Conservation (phyloP, 2,797 vertebrate species). For the Mustela erminea region DNA sequence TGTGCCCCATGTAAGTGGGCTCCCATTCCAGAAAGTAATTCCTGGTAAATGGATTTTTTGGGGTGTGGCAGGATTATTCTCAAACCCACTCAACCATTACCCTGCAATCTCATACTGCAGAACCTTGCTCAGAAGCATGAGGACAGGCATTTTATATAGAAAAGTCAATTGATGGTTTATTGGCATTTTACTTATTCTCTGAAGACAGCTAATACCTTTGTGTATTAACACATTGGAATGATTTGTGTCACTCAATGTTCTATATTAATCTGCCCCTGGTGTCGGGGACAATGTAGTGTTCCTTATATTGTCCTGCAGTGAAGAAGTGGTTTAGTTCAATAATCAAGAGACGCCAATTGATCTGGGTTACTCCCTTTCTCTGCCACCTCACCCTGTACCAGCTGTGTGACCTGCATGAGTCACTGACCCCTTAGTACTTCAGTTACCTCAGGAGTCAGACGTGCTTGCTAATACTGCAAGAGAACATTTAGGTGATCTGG, state of each 20-base stretch:
- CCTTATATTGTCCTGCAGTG: neutral
- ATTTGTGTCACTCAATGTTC: neutral
- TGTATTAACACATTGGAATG: neutral
- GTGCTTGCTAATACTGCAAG: neutral
- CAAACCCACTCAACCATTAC: neutral
- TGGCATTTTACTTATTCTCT: neutral
- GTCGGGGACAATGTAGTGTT: neutral
- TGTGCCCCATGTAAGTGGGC: neutral
- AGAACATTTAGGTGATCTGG: neutral
- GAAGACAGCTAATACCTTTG: neutral
- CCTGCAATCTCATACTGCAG: fast-evolving
- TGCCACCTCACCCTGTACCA: too few relatives aligned
- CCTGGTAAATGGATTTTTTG: neutral
- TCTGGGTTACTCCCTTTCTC: neutral
- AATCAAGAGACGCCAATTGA: neutral
- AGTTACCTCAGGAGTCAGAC: neutral
- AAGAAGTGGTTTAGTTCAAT: neutral
- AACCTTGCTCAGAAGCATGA: neutral
- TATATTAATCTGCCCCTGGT: neutral
- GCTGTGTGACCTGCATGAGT: neutral
- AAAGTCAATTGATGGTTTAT: neutral
- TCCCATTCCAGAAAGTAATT: neutral
- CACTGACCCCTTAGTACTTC: neutral
- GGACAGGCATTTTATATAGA: neutral
- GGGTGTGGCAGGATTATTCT: neutral